phyloP scores from a whole-genome alignment of 2,888 invertebrate genomes.

The Tiphia femorata region DNA sequence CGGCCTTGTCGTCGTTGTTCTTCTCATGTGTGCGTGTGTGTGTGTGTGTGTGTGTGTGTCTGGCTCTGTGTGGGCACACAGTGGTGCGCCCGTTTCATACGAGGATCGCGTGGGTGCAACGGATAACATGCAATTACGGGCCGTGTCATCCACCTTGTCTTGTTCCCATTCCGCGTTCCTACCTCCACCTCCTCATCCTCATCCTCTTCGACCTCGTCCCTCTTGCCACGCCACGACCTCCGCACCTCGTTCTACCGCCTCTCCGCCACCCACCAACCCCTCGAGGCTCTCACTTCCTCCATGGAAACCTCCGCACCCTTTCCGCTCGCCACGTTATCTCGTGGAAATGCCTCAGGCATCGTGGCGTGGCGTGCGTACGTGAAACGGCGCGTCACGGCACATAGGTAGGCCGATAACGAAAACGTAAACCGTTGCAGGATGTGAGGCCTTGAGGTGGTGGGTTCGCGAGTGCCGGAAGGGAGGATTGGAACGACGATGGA shows the following conservation, averaged over 20 bases:
- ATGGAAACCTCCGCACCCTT: too few relatives aligned
- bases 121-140: slow-evolving; percentile 67
- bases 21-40: not conserved
- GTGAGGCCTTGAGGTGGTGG: too few relatives aligned
- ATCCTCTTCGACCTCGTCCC: too few relatives aligned
- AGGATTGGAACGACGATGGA: too few relatives aligned
- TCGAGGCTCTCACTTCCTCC: too few relatives aligned
- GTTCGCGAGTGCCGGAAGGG: too few relatives aligned
- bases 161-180: slow-evolving; percentile 57
- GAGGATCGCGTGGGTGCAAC: slow-evolving; percentile 43
- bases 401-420: slow-evolving; percentile 56
- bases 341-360: slow-evolving; percentile 53
- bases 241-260: too few relatives aligned
- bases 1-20: not conserved
- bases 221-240: too few relatives aligned
- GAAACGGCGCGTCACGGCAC: slow-evolving; percentile 39
- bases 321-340: slow-evolving; percentile 62
- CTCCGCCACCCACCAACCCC: too few relatives aligned
- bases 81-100: not conserved
- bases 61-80: not conserved
- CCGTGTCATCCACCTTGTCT: slow-evolving; percentile 66
- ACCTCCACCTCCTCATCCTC: too few relatives aligned
- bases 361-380: slow-evolving; percentile 49
- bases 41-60: not conserved
- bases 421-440: too few relatives aligned